Percentiles rank a stretch among this genome's conserved stretches.
phyloP scores from a whole-genome alignment of 2,888 invertebrate genomes.

The Drosophila picticornis region DNA sequence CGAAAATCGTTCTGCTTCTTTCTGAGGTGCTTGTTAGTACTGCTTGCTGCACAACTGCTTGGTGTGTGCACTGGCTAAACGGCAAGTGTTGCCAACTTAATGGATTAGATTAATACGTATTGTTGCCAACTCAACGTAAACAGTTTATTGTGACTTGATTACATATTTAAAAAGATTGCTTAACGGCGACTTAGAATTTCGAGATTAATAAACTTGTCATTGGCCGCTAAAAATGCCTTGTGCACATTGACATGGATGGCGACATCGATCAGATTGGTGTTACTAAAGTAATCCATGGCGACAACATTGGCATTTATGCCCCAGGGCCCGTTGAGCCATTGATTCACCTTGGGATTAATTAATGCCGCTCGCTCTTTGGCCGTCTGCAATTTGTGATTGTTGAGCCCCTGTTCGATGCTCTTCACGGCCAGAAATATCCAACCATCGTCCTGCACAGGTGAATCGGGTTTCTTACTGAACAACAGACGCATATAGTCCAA shows the following conservation, averaged over 20 bases:
- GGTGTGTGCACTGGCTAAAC: conserved; percentile 23
- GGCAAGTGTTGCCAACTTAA: conserved; percentile 18
- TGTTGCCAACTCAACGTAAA: not conserved
- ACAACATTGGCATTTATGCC: conserved; percentile 89
- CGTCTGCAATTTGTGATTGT: conserved; percentile 76
- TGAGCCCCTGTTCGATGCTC: conserved; percentile 82
- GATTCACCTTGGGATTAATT: conserved; percentile 89
- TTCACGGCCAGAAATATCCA: conserved; percentile 83
- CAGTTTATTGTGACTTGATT: not conserved
- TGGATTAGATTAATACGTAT: not conserved
- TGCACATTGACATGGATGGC: conserved; percentile 87
- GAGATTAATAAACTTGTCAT: conserved; percentile 78
- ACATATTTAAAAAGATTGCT: not conserved
- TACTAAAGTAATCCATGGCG: conserved; percentile 90
- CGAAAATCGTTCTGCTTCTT: not conserved
- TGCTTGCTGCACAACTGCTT: conserved; percentile 4
- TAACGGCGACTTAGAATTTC: conserved; percentile 62
- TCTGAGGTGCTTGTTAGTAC: not conserved
- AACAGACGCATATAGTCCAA: conserved; percentile 83
- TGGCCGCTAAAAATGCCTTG: conserved; percentile 79
- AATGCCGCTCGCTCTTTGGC: conserved; percentile 80
- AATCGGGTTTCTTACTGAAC: conserved; percentile 80
- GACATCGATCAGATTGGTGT: conserved; percentile 89
- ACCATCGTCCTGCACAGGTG: conserved; percentile 81
- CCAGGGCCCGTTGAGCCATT: conserved; percentile 89